A percentile compares a stretch with the other conserved stretches of the same genome.
phyloP scores from a whole-genome alignment of 1,140 invertebrate genomes.

The Helicoverpa zea region DNA sequence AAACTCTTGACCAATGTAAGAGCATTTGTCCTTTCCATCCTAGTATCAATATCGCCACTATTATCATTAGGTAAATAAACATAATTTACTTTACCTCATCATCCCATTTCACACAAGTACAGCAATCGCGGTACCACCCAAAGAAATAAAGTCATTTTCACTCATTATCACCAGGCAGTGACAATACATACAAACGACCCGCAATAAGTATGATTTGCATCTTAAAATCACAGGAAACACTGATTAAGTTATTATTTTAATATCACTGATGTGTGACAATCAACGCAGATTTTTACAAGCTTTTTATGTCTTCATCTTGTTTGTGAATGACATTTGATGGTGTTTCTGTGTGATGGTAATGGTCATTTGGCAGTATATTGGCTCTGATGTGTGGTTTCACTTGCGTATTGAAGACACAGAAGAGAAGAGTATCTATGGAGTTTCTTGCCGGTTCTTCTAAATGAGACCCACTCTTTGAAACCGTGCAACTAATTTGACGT shows the following conservation, averaged over 20 bases:
- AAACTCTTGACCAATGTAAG: no score
- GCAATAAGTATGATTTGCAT: constrained; percentile 24
- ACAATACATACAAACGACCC: background rate
- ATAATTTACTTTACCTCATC: background rate
- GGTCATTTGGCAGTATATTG: background rate
- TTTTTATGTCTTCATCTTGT: constrained; percentile 30
- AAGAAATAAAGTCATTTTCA: constrained; percentile 23
- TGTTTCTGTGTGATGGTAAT: background rate
- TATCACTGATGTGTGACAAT: constrained; percentile 56
- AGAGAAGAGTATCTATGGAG: no score
- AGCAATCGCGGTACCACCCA: background rate
- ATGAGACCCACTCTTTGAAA: no score
- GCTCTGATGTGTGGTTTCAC: background rate
- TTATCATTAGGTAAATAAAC: no score
- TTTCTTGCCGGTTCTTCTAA: no score
- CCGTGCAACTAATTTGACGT: no score
- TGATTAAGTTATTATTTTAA: constrained; percentile 68
- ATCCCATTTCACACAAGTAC: no score
- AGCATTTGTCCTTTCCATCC: no score
- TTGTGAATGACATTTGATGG: constrained; percentile 24
- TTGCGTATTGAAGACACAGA: no score
- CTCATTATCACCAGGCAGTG: constrained; percentile 10
- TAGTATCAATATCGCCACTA: no score
- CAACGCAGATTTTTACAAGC: constrained; percentile 49
- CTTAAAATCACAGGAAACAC: constrained; percentile 46